Conservation (phyloP, 2,113 vertebrate species). For the Rhea americana region DNA sequence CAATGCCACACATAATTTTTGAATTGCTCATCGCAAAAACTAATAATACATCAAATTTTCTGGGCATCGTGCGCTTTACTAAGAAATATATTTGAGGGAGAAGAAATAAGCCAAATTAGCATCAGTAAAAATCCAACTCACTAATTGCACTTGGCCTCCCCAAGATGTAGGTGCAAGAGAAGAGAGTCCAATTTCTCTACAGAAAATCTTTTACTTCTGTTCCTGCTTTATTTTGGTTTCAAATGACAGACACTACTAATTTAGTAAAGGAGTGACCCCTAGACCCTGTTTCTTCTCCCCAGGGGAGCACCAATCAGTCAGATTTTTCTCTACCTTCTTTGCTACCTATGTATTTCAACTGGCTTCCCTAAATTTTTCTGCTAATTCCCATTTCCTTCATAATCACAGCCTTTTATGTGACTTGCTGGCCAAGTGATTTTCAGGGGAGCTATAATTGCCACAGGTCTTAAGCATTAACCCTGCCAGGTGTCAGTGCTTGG, state of each 20-base stretch:
- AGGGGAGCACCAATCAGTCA: conserved; percentile 88
- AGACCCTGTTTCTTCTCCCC: conserved; percentile 68
- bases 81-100: conserved; percentile 79
- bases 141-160: conserved; percentile 83
- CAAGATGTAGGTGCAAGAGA: conserved; percentile 74
- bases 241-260: conserved; percentile 91
- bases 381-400: conserved; percentile 96
- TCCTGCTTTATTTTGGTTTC: conserved; percentile 91
- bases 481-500: conserved; percentile 90
- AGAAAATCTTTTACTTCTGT: conserved; percentile 86
- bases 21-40: background rate
- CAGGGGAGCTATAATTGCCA: conserved; percentile 85
- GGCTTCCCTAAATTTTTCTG: conserved; percentile 86
- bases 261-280: conserved; percentile 86
- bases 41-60: background rate
- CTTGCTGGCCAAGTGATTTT: conserved; percentile 76
- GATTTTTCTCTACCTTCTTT: conserved; percentile 72
- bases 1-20: rapidly evolving
- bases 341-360: conserved; percentile 79
- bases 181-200: conserved; percentile 74
- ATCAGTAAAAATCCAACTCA: conserved; percentile 80
- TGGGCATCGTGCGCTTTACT: background rate
- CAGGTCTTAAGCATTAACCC: conserved; percentile 89
- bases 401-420: conserved; percentile 91
- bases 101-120: conserved; percentile 73